phyloP scores from a whole-genome alignment of 1,140 invertebrate genomes.

The Carposina sasakii region DNA sequence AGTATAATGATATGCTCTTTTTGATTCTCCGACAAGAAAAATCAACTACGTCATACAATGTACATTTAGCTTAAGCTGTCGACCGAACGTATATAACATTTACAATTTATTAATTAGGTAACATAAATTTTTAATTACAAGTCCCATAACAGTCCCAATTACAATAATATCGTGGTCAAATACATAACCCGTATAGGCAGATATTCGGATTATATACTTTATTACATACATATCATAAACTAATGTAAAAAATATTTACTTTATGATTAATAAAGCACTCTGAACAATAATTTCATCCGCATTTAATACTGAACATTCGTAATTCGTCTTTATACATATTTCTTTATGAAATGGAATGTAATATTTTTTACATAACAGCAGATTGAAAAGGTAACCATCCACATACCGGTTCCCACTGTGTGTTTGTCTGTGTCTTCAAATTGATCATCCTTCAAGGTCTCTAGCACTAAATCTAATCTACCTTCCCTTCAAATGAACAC shows the following conservation, averaged over 20 bases:
- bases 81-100: constrained; percentile 46
- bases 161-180: no score
- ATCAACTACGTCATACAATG: constrained; percentile 34
- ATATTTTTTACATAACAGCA: no score
- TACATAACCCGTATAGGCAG: constrained; percentile 15
- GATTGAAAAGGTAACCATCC: no score
- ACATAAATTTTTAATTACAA: constrained; percentile 38
- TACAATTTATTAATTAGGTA: constrained; percentile 46
- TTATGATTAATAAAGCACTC: constrained; percentile 14
- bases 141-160: constrained; percentile 21
- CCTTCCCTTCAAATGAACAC: no score
- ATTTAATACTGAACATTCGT: constrained; percentile 25
- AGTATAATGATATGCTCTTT: constrained; percentile 47
- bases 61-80: constrained; percentile 51
- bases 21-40: constrained; percentile 17
- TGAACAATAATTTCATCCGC: constrained; percentile 15
- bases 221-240: no score
- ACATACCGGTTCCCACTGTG: no score
- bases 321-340: no score
- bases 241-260: no score
- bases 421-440: no score
- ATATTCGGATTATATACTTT: background rate
- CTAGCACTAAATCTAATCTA: no score
- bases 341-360: no score
- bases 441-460: no score